Percentiles rank a stretch among this genome's conserved stretches.
phyloP scores from a whole-genome alignment of 2,888 invertebrate species.

The Xiphydria camelus region DNA sequence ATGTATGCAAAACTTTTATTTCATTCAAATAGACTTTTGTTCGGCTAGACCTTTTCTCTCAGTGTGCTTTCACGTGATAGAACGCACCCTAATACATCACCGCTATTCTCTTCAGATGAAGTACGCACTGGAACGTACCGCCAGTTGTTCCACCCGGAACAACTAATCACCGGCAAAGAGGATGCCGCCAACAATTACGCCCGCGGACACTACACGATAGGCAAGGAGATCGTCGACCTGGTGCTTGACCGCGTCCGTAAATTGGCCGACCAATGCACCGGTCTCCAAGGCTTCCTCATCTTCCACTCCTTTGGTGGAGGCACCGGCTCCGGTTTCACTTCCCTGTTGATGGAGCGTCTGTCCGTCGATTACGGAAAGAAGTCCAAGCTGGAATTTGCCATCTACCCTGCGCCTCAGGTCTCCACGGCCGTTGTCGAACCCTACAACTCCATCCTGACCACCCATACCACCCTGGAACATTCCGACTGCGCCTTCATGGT shows the following conservation, averaged over 20 bases:
- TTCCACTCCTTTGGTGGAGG: conserved; percentile 96
- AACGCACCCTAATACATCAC: background rate
- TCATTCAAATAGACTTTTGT: too few species aligned
- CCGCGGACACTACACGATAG: conserved; percentile 96
- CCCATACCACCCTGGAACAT: conserved; percentile 93
- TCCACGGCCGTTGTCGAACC: conserved; percentile 94
- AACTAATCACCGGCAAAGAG: conserved; percentile 95
- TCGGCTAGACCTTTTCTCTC: too few species aligned
- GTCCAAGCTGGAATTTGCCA: conserved; percentile 93
- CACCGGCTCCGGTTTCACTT: conserved; percentile 95
- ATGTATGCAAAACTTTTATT: too few species aligned
- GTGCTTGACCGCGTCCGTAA: conserved; percentile 87
- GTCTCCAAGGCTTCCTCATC: conserved; percentile 90
- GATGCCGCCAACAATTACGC: conserved; percentile 98
- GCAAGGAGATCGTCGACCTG: conserved; percentile 90
- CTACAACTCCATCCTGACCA: conserved; percentile 95
- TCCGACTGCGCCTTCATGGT: conserved; percentile 98
- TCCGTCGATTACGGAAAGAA: conserved; percentile 97
- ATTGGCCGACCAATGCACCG: conserved; percentile 89
- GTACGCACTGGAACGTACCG: conserved; percentile 93
- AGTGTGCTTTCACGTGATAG: conserved; percentile 43
- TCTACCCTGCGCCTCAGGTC: conserved; percentile 93
- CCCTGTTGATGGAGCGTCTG: conserved; percentile 94
- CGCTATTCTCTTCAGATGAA: conserved; percentile 66
- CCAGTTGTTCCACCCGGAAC: conserved; percentile 96